Evolutionary conservation across 2,888 invertebrate genomes (phyloP).

Genomic region (Platycheirus albimanus): DNA sequence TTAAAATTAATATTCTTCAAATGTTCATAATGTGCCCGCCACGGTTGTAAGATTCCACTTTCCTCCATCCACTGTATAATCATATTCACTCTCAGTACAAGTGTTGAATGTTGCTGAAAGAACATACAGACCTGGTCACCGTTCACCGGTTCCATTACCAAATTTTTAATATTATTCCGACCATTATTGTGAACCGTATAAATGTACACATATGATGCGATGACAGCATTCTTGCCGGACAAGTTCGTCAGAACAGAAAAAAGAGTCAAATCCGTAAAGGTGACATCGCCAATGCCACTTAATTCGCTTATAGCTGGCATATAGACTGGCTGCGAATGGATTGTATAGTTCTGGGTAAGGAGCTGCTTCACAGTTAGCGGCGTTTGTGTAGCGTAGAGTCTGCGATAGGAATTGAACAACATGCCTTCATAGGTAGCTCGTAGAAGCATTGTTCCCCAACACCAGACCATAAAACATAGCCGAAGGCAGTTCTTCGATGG

Average conservation of each 20-base stretch:
- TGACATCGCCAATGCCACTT: neutral
- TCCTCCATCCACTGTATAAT: neutral
- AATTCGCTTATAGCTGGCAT: neutral
- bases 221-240: neutral
- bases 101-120: neutral
- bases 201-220: neutral
- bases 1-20: neutral
- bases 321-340: neutral
- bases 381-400: neutral
- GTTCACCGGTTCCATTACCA: neutral
- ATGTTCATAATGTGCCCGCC: neutral
- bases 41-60: neutral
- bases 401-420: neutral
- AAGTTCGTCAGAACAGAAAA: neutral
- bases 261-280: neutral
- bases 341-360: slow-evolving; percentile 11
- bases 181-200: neutral
- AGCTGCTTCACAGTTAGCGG: neutral
- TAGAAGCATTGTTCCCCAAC: neutral
- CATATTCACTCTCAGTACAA: neutral
- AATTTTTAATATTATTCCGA: neutral
- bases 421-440: neutral
- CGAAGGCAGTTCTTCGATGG: neutral
- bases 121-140: neutral
- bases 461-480: neutral